Evolutionary conservation across 2,888 invertebrate genomes (phyloP).

Genomic region (Ophion ellenae): DNA sequence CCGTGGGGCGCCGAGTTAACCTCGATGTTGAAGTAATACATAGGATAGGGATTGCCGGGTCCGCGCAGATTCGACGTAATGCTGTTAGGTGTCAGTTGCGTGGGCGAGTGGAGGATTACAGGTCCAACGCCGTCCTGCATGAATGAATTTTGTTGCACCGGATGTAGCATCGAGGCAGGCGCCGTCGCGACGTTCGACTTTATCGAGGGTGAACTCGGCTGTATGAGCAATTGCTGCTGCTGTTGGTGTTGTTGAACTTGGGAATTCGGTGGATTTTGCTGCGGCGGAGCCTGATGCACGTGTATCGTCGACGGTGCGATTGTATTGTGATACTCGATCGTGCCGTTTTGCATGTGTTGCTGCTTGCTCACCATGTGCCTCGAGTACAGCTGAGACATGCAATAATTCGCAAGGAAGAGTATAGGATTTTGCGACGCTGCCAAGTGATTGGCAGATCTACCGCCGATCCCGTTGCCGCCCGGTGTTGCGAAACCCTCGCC

Average conservation of each 20-base stretch:
- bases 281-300: conserved; percentile 82
- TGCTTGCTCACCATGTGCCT: conserved; percentile 87
- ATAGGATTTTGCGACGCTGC: conserved; percentile 88
- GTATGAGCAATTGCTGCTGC: conserved; percentile 75
- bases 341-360: conserved; percentile 85
- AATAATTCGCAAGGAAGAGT: conserved; percentile 90
- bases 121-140: conserved; percentile 76
- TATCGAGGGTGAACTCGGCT: conserved; percentile 81
- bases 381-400: conserved; percentile 90
- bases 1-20: conserved; percentile 89
- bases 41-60: conserved; percentile 87
- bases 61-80: conserved; percentile 83
- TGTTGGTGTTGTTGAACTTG: conserved; percentile 71
- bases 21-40: conserved; percentile 91
- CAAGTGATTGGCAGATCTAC: conserved; percentile 76
- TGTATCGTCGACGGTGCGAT: conserved; percentile 81
- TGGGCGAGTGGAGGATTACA: conserved; percentile 83
- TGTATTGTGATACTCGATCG: conserved; percentile 81
- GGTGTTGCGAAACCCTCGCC: conserved; percentile 84
- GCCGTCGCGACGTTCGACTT: conserved; percentile 75
- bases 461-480: conserved; percentile 68
- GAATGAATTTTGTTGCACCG: conserved; percentile 79
- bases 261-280: conserved; percentile 77
- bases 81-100: conserved; percentile 76
- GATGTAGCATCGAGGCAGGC: conserved; percentile 78